A percentile compares a stretch with the other conserved stretches of the same genome.
Evolutionary conservation across 2,113 vertebrate genomes (phyloP).

Genomic region (Passerina amoena): DNA sequence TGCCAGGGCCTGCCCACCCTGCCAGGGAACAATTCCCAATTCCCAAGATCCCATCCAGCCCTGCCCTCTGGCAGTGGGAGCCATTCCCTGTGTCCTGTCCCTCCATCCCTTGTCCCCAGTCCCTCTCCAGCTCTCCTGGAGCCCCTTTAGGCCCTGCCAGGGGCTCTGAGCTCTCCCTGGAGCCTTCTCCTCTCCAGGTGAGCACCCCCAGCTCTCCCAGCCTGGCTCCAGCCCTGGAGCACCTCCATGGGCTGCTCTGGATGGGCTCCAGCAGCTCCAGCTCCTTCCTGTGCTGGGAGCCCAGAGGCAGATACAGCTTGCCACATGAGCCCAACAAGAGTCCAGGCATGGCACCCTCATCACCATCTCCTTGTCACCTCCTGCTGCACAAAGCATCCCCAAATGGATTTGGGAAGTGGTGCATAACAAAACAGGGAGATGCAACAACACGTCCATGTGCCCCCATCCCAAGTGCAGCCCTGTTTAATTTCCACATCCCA

Average conservation of each 20-base stretch:
- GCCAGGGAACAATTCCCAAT: neutral
- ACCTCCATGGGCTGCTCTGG: fast-evolving
- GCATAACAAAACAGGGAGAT: neutral
- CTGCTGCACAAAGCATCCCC: neutral
- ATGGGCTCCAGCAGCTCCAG: fast-evolving
- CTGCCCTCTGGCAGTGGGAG: neutral
- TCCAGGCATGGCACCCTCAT: neutral
- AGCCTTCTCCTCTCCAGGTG: neutral
- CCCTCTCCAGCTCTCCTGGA: neutral
- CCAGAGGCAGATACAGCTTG: neutral
- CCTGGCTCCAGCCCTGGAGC: neutral
- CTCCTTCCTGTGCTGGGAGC: neutral
- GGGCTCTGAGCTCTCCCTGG: neutral
- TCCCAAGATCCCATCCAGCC: neutral
- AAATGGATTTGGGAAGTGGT: neutral
- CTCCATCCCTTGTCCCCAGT: neutral
- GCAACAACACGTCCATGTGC: fast-evolving
- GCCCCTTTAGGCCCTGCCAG: neutral
- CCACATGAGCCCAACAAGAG: neutral
- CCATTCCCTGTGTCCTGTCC: neutral
- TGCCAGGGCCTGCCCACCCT: neutral
- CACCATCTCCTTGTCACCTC: neutral
- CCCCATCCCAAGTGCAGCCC: fast-evolving
- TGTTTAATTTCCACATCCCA: neutral
- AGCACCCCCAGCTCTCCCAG: neutral